These are phyloP conservation scores for Tetragonisca angustula DNA, from an alignment of 2,888 invertebrate genomes.

Conservation along the genomic window DNA sequence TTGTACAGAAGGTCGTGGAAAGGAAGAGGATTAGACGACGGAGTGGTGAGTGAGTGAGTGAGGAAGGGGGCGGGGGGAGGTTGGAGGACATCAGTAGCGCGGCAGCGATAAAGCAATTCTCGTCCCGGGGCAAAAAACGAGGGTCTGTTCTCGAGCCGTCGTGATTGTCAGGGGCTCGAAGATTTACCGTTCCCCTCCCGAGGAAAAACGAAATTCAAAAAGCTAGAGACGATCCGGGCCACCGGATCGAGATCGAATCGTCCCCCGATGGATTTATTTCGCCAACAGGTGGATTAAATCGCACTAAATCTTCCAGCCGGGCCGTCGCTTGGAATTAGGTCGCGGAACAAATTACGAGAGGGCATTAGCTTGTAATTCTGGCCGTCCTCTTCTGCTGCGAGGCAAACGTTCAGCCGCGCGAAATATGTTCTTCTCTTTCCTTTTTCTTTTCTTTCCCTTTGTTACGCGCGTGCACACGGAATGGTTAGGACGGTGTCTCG, in stretches of 20 bases:
- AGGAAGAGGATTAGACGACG: constrained; percentile 29
- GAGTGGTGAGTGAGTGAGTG: constrained; percentile 6
- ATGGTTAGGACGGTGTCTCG: too few species aligned
- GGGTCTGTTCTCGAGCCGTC: constrained; percentile 15
- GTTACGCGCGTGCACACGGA: too few species aligned
- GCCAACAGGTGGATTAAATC: constrained; percentile 70
- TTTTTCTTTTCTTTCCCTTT: too few species aligned
- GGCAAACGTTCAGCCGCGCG: not conserved
- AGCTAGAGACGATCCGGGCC: constrained; percentile 23
- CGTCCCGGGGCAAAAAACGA: constrained; percentile 15
- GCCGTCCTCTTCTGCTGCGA: not conserved
- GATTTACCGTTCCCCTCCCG: constrained; percentile 43
- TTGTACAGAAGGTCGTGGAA: not conserved
- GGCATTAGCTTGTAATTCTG: constrained; percentile 34
- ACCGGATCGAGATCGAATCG: constrained; percentile 51
- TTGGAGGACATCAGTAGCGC: not conserved
- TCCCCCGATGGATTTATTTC: constrained; percentile 62
- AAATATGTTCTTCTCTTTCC: not conserved
- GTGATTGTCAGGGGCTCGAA: constrained; percentile 14
- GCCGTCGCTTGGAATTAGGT: constrained; percentile 45
- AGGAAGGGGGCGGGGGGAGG: too few species aligned
- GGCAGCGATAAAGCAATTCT: constrained; percentile 43
- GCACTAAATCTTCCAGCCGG: constrained; percentile 57
- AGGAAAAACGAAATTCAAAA: constrained; percentile 45
- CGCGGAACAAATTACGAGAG: constrained; percentile 42